phyloP scores from a whole-genome alignment of 2,113 vertebrate genomes.

The Mormoops blainvillei region DNA sequence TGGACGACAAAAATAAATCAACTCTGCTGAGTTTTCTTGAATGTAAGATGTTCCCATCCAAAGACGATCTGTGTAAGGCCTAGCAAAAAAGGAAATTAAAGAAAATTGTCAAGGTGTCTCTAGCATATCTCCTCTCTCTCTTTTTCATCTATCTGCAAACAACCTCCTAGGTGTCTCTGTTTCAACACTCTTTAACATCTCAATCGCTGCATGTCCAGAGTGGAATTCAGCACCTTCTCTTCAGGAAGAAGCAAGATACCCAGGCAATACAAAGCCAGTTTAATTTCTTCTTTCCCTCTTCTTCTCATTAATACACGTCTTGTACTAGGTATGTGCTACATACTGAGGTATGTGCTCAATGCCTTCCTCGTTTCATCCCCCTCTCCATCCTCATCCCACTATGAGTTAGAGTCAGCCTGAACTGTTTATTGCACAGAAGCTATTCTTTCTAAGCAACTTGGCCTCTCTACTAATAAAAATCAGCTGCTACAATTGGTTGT shows the following conservation, averaged over 20 bases:
- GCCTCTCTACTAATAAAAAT: neutral
- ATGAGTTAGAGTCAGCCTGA: neutral
- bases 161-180: neutral
- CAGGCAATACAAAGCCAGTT: no score
- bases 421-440: neutral
- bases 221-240: neutral
- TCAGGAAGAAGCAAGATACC: neutral
- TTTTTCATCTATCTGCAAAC: no score
- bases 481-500: neutral
- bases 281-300: neutral
- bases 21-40: fast-evolving
- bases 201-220: neutral
- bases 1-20: neutral
- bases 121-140: no score
- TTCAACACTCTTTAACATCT: neutral
- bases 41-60: fast-evolving
- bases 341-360: fast-evolving
- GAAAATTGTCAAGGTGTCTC: no score
- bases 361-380: fast-evolving
- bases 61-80: no score
- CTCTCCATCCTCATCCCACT: neutral
- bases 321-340: no score
- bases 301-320: fast-evolving
- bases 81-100: neutral
- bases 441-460: neutral